phyloP scores from a whole-genome alignment of 2,797 vertebrate species.

The Coranthus polyacanthus region DNA sequence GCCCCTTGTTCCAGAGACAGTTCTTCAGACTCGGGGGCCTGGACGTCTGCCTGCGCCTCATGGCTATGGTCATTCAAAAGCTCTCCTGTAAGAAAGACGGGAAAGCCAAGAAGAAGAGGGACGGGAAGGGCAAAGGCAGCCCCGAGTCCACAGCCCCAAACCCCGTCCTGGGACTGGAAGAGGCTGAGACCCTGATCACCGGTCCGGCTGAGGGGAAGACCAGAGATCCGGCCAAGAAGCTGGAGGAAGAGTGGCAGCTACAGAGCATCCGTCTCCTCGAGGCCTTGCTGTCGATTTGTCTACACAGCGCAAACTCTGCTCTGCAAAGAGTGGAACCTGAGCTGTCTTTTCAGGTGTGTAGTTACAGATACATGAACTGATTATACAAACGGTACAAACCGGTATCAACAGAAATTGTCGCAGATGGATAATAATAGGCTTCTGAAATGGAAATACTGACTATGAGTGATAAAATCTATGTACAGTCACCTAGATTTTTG shows the following conservation, averaged over 20 bases:
- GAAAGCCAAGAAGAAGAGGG: conserved; percentile 81
- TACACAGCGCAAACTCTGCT: conserved; percentile 88
- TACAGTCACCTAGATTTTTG: background rate
- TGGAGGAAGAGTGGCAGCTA: conserved; percentile 88
- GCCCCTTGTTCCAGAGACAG: conserved; percentile 92
- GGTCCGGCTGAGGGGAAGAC: conserved; percentile 60
- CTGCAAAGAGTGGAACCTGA: conserved; percentile 90
- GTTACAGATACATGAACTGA: no score
- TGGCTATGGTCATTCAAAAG: conserved; percentile 92
- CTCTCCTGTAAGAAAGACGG: conserved; percentile 84
- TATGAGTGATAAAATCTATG: background rate
- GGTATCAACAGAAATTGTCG: no score
- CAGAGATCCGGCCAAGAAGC: conserved; percentile 75
- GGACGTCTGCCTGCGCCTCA: conserved; percentile 90
- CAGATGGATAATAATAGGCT: no score
- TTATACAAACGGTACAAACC: no score
- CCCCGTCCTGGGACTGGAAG: conserved; percentile 43
- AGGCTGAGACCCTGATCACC: conserved; percentile 42
- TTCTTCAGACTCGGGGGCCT: conserved; percentile 93
- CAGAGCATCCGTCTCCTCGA: conserved; percentile 94
- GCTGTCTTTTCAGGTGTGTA: conserved; percentile 87
- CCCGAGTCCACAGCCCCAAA: conserved; percentile 60
- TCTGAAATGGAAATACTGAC: no score
- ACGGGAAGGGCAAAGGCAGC: conserved; percentile 73
- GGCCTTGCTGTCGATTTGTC: conserved; percentile 94